Conservation (phyloP, 1,140 invertebrate species). For the Homalodisca vitripennis region DNA sequence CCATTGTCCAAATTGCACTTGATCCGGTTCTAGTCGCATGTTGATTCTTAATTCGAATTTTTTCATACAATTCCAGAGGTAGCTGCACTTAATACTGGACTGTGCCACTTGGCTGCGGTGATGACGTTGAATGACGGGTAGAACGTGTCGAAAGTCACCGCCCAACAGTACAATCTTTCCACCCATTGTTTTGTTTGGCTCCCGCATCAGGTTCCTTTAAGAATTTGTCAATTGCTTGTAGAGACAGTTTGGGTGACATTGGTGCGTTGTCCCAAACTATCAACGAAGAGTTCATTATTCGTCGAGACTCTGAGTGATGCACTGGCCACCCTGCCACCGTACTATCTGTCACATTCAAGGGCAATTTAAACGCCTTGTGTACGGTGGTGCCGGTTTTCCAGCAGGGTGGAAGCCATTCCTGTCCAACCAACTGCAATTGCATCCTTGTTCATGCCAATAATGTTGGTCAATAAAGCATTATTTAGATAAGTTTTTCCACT, state of each 20-base stretch:
- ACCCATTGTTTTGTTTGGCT: background rate
- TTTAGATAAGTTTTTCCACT: background rate
- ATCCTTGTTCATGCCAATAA: slow-evolving; percentile 11
- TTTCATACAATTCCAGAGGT: background rate
- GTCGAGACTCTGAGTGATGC: background rate
- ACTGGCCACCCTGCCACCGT: background rate
- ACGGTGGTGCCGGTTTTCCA: slow-evolving; percentile 41
- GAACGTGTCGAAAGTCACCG: background rate
- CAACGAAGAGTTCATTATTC: background rate
- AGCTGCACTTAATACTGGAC: background rate
- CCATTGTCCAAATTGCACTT: background rate
- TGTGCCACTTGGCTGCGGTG: background rate
- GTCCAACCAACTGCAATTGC: slow-evolving; percentile 40
- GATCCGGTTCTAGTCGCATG: background rate
- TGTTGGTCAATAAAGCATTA: slow-evolving; percentile 35
- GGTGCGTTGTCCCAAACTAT: background rate
- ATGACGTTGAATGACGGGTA: background rate
- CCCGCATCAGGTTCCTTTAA: background rate
- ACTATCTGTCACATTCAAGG: background rate
- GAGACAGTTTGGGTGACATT: background rate
- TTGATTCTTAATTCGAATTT: background rate
- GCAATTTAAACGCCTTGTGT: slow-evolving; percentile 40
- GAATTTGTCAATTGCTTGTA: background rate
- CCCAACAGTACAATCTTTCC: background rate
- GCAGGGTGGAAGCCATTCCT: slow-evolving; percentile 43